phyloP scores from a whole-genome alignment of 2,888 invertebrate species.

The Epirrhoe alternata region DNA sequence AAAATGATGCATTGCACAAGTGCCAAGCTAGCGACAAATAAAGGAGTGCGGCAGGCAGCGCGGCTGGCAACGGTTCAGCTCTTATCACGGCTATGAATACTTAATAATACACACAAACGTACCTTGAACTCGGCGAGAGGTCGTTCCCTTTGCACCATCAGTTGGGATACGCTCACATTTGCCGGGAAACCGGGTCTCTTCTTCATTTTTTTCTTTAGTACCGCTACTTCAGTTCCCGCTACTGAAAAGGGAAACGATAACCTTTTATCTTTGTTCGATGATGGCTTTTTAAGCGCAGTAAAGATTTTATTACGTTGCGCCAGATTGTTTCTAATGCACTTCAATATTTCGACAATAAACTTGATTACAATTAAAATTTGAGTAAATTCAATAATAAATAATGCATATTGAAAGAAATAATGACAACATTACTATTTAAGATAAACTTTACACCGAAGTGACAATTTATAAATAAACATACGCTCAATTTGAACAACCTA shows the following conservation, averaged over 20 bases:
- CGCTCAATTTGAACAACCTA: conserved; percentile 35
- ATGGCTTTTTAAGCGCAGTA: conserved; percentile 28
- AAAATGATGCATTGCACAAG: conserved; percentile 41
- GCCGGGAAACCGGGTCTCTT: conserved; percentile 85
- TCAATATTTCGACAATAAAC: not conserved
- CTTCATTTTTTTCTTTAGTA: conserved; percentile 87
- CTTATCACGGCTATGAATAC: conserved; percentile 69
- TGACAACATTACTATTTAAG: not conserved
- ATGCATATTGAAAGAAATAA: not conserved
- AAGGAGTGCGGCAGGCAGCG: conserved; percentile 49
- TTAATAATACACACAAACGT: conserved; percentile 54
- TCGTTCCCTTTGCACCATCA: conserved; percentile 88
- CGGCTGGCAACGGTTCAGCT: conserved; percentile 65
- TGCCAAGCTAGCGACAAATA: conserved; percentile 51
- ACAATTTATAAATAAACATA: conserved; percentile 31
- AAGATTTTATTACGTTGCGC: conserved; percentile 13
- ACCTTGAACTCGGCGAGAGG: conserved; percentile 82
- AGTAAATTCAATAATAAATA: not conserved
- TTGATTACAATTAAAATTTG: not conserved
- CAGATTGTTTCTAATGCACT: conserved; percentile 8
- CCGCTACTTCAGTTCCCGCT: conserved; percentile 72
- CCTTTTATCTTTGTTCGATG: conserved; percentile 33
- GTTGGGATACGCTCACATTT: conserved; percentile 87
- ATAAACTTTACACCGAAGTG: conserved; percentile 7
- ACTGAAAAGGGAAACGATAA: conserved; percentile 56